Evolutionary conservation across 2,888 invertebrate species (phyloP), one percentile per base, ranked within the genome.

Genomic region (Aleiodes alternator): DNA sequence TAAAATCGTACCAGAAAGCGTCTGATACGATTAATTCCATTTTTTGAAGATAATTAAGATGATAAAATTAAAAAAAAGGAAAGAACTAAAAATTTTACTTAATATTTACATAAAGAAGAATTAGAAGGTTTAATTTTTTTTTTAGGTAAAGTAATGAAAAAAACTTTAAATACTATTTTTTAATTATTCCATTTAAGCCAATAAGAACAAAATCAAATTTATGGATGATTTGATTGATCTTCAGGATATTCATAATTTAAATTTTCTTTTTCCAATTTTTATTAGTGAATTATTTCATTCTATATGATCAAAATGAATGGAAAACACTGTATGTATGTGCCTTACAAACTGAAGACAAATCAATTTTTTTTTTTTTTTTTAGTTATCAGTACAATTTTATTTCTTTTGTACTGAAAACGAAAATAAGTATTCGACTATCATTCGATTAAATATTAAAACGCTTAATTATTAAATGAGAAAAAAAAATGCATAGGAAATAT

Each of bases 1-100:
- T 88, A 92, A 92, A 86, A 92, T 92, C 82, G 92, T 92, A 80
- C 92, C 93, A 72, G 92, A 92, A 85, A 92, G 92, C 84, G 92
- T 92, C 82, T 93, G 91, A 92, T 80, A 53, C 9, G 8, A 23
- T n/a, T 7, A 12, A 12, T 61, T 38, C 14, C 14, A 74, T 31
- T 14, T 14, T 1, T 23, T 23, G 38, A 69, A 11, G 31, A 61
- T 50, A 59, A 43, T 29, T 68, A 23, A 38, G n/a, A n/a, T n/a
- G n/a, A n/a, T n/a, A n/a, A n/a, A n/a, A n/a, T n/a, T n/a, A 43
- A 12, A 74, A 61, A 48, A 50, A 34, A 57, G 12, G 2, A 6
- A 34, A 34, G 31, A 23, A 23, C 23, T 23, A 16, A 5, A n/a
- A 23, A 48, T 16, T 64, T 48, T 64, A 48, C 43, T 48, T 64